Evolutionary conservation across 2,888 invertebrate genomes (phyloP).

Genomic region (Mystacides longicornis): DNA sequence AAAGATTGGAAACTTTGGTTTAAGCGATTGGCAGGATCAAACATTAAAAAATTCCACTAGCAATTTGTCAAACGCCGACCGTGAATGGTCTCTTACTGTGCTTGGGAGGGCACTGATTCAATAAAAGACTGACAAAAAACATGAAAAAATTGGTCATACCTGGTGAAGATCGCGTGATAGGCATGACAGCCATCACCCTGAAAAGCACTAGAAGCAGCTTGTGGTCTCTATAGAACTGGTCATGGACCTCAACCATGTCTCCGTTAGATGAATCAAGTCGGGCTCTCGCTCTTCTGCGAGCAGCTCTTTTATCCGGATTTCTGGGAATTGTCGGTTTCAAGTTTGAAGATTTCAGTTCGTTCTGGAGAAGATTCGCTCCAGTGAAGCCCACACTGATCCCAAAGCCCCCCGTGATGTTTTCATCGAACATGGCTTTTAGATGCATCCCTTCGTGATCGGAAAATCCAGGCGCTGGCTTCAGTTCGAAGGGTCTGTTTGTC

Average conservation of each 20-base stretch:
- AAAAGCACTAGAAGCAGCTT: conserved; percentile 56
- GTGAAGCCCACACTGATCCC: not conserved
- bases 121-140: not conserved
- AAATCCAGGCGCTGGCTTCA: not conserved
- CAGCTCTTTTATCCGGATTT: conserved; percentile 22
- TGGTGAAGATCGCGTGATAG: conserved; percentile 49
- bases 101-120: not conserved
- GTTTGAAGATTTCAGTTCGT: not conserved
- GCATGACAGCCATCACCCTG: conserved; percentile 59
- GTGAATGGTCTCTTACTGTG: not conserved
- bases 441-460: not conserved
- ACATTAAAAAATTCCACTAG: too few relatives aligned
- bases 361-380: conserved; percentile 7
- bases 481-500: not conserved
- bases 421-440: not conserved
- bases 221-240: conserved; percentile 62
- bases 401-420: not conserved
- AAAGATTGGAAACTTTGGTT: too few relatives aligned
- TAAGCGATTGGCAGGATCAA: too few relatives aligned
- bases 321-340: not conserved
- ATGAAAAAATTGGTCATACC: conserved; percentile 32
- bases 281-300: conserved; percentile 36
- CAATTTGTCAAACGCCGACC: too few relatives aligned
- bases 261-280: conserved; percentile 51
- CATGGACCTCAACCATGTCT: conserved; percentile 52